Conservation (phyloP, 1,140 invertebrate genomes). For the Oryctes rhinoceros region DNA sequence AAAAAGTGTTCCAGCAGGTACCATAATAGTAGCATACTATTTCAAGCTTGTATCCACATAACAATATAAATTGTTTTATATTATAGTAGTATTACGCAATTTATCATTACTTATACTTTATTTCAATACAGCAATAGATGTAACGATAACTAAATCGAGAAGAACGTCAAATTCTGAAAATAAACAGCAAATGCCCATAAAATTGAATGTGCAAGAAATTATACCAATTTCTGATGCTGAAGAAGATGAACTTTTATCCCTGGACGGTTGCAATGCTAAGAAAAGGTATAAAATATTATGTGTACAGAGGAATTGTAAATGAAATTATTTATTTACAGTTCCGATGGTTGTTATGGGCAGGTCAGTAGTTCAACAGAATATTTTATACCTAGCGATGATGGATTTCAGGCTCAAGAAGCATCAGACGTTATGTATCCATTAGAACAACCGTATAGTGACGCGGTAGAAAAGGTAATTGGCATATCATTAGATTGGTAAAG, state of each 20-base stretch:
- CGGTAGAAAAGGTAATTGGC: slow-evolving; percentile 56
- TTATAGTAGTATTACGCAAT: no score
- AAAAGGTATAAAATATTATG: slow-evolving; percentile 24
- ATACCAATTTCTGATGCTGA: slow-evolving; percentile 55
- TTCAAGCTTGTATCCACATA: no score
- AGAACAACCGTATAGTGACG: slow-evolving; percentile 58
- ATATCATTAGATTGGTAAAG: no score
- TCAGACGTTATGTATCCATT: slow-evolving; percentile 55
- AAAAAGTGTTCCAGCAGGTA: neutral
- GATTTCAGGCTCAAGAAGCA: slow-evolving; percentile 39
- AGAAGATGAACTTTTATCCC: slow-evolving; percentile 48
- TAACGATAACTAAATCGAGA: neutral
- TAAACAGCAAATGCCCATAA: neutral
- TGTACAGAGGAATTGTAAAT: neutral
- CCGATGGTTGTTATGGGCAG: slow-evolving; percentile 54
- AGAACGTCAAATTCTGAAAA: neutral
- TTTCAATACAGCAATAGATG: neutral
- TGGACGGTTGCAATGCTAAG: slow-evolving; percentile 1
- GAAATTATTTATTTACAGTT: slow-evolving; percentile 44
- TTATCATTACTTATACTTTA: neutral
- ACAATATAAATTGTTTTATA: no score
- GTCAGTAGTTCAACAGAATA: slow-evolving; percentile 58
- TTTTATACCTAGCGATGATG: slow-evolving; percentile 44
- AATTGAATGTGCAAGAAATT: slow-evolving; percentile 43
- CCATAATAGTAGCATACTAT: no score